Base-by-base conservation (phyloP, 1,140 invertebrate species). In the Bemisia tabaci region DNA sequence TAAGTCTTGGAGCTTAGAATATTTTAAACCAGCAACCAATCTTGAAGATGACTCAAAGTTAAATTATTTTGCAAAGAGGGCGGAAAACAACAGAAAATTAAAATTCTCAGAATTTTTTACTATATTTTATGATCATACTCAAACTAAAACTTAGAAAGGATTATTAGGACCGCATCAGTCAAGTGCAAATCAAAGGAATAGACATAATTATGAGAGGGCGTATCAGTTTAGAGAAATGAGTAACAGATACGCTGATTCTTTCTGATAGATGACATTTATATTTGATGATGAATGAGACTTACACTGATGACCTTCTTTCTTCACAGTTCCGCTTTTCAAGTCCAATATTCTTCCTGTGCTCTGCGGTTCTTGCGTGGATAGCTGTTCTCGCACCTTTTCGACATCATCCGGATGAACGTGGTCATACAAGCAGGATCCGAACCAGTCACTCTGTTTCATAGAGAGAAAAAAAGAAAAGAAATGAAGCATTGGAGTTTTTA, bases 301-400 rank as follows among this genome's bases (percentile, higher is more conserved):
- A 91, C 89, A 92, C 79, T 97, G 95, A 79, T 97, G 93, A 1
- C 95, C 94, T 79, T 99, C 97, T 78, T 98, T 98, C 75, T 99
- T 99, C 0, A 99, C 95, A 9, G 95, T 98, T 61, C 96, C 95
- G 59, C 95, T 94, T 82, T 99, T 99, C 12, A 99, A 80, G 78
- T 99, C 97, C 61, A 99, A 80, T 69, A 99, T 96, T 67, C 97
- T 82, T 1, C 95, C 95, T 1, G 91, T 91, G 75, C 94, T 95
- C 74, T 95, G 91, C 21, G 92, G 92, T 76, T 98, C 95, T 73
- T 95, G 92, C 0, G 94, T 96, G 64, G 94, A 97, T 24, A 99
- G 79, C 77, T 99, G 97, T 78, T 99, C 97, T 26, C 94, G 81
- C 22, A 94, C 90, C 81, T 99, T 99, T 73, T 98, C 95, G 1